Conservation (phyloP, 2,797 vertebrate species). For the Rhincodon typus region DNA sequence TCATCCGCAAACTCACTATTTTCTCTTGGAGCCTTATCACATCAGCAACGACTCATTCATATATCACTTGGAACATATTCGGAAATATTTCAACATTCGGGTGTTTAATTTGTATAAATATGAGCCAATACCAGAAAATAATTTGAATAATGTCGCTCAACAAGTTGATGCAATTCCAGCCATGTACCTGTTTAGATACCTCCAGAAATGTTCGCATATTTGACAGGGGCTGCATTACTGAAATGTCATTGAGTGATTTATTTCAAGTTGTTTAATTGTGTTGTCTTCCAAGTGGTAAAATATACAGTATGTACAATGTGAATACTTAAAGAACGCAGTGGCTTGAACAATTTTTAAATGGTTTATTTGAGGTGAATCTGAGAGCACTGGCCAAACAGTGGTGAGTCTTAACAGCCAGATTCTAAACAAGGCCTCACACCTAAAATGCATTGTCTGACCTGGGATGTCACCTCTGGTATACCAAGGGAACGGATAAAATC, state of each 20-base stretch:
- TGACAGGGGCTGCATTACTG: neutral
- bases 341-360: no score
- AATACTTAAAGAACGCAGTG: neutral
- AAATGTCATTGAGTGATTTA: neutral
- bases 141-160: neutral
- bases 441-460: no score
- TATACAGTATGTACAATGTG: neutral
- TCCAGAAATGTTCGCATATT: neutral
- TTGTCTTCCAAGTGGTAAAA: neutral
- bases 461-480: no score
- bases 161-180: neutral
- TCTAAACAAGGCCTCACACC: no score
- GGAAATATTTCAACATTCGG: no score
- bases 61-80: no score
- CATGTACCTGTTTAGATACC: neutral
- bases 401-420: neutral
- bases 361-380: neutral
- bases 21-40: neutral
- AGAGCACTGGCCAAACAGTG: neutral
- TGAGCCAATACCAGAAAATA: neutral
- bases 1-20: no score
- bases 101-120: no score
- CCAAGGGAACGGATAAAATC: no score
- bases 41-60: neutral
- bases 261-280: neutral